Conservation (phyloP, 2,888 invertebrate genomes). For the Rhamphomyia laevipes region DNA sequence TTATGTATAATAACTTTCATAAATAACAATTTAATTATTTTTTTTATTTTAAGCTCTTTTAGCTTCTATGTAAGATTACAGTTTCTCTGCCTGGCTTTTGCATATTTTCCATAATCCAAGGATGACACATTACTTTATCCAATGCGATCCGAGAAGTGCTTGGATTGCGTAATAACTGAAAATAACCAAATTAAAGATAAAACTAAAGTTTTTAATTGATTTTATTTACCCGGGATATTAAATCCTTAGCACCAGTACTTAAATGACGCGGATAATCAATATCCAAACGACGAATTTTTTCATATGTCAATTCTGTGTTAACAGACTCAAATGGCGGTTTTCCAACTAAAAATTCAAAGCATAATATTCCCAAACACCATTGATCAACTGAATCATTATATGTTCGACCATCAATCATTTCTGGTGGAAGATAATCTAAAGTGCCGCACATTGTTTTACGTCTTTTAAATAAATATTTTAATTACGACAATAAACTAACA, state of each 20-base stretch:
- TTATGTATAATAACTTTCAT: too few relatives aligned
- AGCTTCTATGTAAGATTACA: too few relatives aligned
- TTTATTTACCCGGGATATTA: slow-evolving; percentile 61
- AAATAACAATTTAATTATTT: too few relatives aligned
- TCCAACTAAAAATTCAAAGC: slow-evolving; percentile 90
- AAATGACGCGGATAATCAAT: slow-evolving; percentile 55
- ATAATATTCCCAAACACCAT: slow-evolving; percentile 87
- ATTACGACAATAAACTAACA: too few relatives aligned
- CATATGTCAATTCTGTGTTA: slow-evolving; percentile 57
- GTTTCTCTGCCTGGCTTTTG: too few relatives aligned
- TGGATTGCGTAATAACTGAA: too few relatives aligned
- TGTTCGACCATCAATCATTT: slow-evolving; percentile 77
- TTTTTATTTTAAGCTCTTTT: too few relatives aligned
- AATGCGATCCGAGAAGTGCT: too few relatives aligned
- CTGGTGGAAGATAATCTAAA: slow-evolving; percentile 89
- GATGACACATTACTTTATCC: too few relatives aligned
- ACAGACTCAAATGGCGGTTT: slow-evolving; percentile 84
- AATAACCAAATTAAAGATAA: too few relatives aligned
- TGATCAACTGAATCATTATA: slow-evolving; percentile 83
- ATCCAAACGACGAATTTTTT: slow-evolving; percentile 52
- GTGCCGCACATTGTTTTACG: slow-evolving; percentile 91
- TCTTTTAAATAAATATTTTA: slow-evolving; percentile 34
- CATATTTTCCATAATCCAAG: too few relatives aligned
- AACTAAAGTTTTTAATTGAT: too few relatives aligned
- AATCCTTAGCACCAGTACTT: slow-evolving; percentile 57